Evolutionary conservation across 2,113 vertebrate genomes (phyloP).

Genomic region (Furnarius figulus): DNA sequence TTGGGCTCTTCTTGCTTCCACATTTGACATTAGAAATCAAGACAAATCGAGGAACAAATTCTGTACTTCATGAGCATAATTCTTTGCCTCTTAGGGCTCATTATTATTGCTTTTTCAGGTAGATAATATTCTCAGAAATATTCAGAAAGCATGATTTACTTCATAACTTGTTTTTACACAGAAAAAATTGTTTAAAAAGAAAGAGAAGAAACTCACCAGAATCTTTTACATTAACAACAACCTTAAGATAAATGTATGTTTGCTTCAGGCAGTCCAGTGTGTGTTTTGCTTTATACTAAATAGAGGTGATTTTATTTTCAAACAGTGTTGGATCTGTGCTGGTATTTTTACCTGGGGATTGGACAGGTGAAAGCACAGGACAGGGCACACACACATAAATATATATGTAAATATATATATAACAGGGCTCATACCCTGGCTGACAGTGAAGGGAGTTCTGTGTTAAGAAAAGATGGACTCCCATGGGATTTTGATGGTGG

Average conservation of each 20-base stretch:
- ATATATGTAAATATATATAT: neutral
- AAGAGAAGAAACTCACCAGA: neutral
- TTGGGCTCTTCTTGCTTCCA: neutral
- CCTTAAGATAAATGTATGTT: neutral
- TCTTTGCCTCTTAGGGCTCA: neutral
- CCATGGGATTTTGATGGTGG: rapidly evolving
- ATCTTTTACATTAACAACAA: neutral
- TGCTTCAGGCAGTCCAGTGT: neutral
- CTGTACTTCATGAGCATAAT: neutral
- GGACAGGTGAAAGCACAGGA: neutral
- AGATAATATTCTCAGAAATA: neutral
- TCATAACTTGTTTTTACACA: neutral
- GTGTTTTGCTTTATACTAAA: neutral
- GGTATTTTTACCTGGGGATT: neutral
- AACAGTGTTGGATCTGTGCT: neutral
- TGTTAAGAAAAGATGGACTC: neutral
- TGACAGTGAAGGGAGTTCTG: neutral
- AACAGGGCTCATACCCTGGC: neutral
- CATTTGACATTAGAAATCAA: neutral
- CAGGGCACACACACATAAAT: neutral
- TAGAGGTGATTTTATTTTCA: neutral
- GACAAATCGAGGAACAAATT: neutral
- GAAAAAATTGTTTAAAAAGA: neutral
- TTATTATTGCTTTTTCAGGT: neutral
- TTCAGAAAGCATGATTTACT: neutral